These are phyloP conservation scores for Melanotaenia boesemani DNA, from an alignment of 2,797 vertebrate genomes.

Conservation along the genomic window DNA sequence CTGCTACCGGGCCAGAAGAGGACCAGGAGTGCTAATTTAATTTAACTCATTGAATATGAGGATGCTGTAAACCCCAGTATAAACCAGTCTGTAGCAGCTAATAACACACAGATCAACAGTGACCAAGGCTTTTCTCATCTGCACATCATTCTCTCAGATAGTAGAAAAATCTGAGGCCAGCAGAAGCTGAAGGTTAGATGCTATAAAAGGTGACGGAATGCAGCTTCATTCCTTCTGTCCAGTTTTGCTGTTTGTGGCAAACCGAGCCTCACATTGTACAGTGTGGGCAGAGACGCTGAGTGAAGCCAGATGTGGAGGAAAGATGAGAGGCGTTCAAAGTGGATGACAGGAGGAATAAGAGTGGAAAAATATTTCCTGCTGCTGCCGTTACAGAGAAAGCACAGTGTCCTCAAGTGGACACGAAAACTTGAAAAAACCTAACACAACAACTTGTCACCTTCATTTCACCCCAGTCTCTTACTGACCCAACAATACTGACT, in stretches of 20 bases:
- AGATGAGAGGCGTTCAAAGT: conserved; percentile 49
- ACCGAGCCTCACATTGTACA: conserved; percentile 29
- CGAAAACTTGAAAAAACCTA: neutral
- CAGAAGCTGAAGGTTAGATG: neutral
- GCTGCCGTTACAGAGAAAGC: neutral
- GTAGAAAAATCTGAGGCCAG: too few relatives aligned
- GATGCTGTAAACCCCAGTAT: too few relatives aligned
- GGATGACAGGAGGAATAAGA: neutral
- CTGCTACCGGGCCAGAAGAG: too few relatives aligned
- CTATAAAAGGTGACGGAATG: conserved; percentile 24
- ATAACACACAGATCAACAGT: too few relatives aligned
- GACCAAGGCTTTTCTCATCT: too few relatives aligned
- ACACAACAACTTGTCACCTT: too few relatives aligned
- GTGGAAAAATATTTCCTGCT: conserved; percentile 6
- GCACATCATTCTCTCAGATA: too few relatives aligned
- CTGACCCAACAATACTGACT: neutral
- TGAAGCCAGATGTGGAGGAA: conserved; percentile 63
- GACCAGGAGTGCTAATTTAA: too few relatives aligned
- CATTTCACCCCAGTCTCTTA: too few relatives aligned
- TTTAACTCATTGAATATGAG: too few relatives aligned
- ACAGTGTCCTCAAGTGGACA: conserved; percentile 4
- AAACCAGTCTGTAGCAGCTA: too few relatives aligned
- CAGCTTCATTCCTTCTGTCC: neutral
- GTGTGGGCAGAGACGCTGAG: conserved; percentile 33
- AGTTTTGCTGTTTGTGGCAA: fast-evolving